A percentile compares a stretch with the other conserved stretches of the same genome.
phyloP scores from a whole-genome alignment of 1,140 invertebrate species.

The Acromyrmex echinatior region DNA sequence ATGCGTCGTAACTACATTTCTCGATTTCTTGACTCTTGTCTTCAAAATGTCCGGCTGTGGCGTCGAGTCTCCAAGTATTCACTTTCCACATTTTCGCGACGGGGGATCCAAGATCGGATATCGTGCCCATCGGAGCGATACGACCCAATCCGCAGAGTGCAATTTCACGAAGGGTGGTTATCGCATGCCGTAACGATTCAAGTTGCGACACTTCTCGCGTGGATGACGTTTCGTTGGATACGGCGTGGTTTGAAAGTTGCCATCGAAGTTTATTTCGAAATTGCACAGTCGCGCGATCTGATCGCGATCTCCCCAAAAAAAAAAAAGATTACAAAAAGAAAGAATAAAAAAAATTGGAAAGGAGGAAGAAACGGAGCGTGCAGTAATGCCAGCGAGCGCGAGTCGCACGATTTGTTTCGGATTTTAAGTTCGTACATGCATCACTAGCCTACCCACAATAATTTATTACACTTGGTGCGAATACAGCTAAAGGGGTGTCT shows the following conservation, averaged over 20 bases:
- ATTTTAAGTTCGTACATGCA: background rate
- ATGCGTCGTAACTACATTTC: background rate
- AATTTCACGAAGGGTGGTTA: constrained; percentile 28
- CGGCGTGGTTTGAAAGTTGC: constrained; percentile 26
- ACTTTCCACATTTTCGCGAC: constrained; percentile 38
- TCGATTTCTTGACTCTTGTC: constrained; percentile 16
- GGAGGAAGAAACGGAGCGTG: background rate
- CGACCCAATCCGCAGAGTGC: constrained; percentile 1
- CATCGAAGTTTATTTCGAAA: constrained; percentile 3
- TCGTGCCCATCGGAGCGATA: constrained; percentile 31
- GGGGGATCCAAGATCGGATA: constrained; percentile 22
- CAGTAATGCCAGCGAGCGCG: background rate
- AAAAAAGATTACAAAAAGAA: background rate
- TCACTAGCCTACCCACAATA: background rate
- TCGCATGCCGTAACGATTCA: background rate
- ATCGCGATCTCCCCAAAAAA: constrained; percentile 1
- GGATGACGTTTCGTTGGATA: constrained; percentile 16
- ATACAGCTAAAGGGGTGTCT: background rate
- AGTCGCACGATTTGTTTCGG: background rate
- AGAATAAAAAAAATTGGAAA: background rate
- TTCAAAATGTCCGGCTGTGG: constrained; percentile 14
- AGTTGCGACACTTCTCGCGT: constrained; percentile 11
- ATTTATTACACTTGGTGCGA: background rate
- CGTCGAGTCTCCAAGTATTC: constrained; percentile 1
- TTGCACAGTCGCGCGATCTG: background rate